These are phyloP conservation scores for Ceratosolen solmsi DNA, from an alignment of 1,140 invertebrate genomes.

Conservation along the genomic window DNA sequence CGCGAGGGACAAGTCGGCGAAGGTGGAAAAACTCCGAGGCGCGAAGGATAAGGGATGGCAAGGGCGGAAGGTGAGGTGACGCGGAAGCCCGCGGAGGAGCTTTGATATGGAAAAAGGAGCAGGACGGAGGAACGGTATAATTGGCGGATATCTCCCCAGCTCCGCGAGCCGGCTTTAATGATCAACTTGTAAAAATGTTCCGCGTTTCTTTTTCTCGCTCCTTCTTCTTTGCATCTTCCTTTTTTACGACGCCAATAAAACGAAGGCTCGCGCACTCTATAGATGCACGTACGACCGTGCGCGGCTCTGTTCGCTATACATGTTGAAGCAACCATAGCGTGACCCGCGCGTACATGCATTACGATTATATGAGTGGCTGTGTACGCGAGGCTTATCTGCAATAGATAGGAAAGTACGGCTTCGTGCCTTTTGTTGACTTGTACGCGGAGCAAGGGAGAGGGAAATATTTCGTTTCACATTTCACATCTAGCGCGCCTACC, in stretches of 20 bases:
- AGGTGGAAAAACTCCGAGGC: background rate
- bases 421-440: background rate
- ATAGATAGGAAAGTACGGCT: background rate
- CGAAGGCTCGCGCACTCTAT: constrained; percentile 33
- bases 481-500: background rate
- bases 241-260: constrained; percentile 51
- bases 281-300: background rate
- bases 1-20: background rate
- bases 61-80: background rate
- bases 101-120: constrained; percentile 39
- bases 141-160: constrained; percentile 59
- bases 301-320: constrained; percentile 9
- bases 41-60: too few species aligned
- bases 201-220: background rate
- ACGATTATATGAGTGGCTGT: background rate
- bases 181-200: constrained; percentile 64
- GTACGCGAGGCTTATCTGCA: background rate
- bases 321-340: background rate
- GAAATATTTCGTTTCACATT: background rate
- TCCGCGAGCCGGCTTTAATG: constrained; percentile 60
- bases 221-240: constrained; percentile 53
- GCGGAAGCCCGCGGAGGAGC: constrained; percentile 27
- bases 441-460: background rate
- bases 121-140: constrained; percentile 55
- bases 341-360: background rate